Evolutionary conservation across 2,888 invertebrate genomes (phyloP).

Genomic region (Athrips mouffetella): DNA sequence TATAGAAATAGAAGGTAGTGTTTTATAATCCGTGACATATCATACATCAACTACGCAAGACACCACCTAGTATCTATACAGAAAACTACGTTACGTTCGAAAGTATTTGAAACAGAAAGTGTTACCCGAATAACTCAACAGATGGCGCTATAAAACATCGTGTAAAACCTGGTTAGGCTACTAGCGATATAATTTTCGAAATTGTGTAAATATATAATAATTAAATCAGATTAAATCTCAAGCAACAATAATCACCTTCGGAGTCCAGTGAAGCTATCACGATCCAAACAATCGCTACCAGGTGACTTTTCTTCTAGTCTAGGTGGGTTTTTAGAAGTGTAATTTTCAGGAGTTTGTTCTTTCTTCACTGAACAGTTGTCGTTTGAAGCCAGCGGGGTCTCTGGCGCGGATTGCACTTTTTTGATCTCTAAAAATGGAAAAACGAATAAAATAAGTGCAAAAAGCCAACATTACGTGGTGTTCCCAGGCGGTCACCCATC

Average conservation of each 20-base stretch:
- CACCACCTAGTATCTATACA: no score
- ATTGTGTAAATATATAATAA: no score
- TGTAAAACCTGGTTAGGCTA: no score
- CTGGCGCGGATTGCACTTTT: conserved; percentile 29
- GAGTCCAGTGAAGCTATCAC: conserved; percentile 43
- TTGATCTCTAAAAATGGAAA: conserved; percentile 24
- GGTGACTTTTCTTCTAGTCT: conserved; percentile 31
- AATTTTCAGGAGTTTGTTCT: conserved; percentile 26
- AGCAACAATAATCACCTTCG: conserved; percentile 41
- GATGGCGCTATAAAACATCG: no score
- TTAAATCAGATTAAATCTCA: no score
- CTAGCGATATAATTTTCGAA: no score
- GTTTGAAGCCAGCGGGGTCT: conserved; percentile 31
- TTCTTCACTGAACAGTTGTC: conserved; percentile 33
- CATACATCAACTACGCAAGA: no score
- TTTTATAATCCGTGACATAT: no score
- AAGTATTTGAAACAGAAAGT: no score
- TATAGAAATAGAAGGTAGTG: no score
- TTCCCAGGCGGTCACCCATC: conserved; percentile 51
- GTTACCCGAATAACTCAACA: no score
- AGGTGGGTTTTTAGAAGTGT: conserved; percentile 24
- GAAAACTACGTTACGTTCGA: no score
- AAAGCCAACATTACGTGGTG: conserved; percentile 48
- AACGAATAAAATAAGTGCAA: conserved; percentile 23
- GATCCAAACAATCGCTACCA: conserved; percentile 37